These are phyloP conservation scores for Eumacrocentrus americanus DNA, from an alignment of 2,888 invertebrate genomes.

Conservation along the genomic window DNA sequence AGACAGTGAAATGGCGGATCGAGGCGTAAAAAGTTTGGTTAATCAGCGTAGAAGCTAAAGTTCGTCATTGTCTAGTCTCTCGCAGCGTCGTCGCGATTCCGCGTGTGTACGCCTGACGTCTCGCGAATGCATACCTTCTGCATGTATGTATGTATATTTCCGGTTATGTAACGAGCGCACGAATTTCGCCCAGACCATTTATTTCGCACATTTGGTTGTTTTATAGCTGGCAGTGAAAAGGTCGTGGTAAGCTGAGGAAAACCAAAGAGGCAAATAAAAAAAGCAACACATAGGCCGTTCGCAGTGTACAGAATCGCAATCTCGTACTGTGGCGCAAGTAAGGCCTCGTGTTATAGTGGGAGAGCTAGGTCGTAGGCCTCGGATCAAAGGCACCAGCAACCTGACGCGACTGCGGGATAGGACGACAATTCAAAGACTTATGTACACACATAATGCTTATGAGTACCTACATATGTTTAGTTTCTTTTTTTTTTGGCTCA, in stretches of 20 bases:
- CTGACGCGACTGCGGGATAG: slow-evolving; percentile 25
- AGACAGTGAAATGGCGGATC: slow-evolving; percentile 10
- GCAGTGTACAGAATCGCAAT: slow-evolving; percentile 3
- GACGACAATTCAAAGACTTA: no score
- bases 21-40: slow-evolving; percentile 2
- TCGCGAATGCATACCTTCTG: background rate
- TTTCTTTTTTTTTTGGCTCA: no score
- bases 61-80: no score
- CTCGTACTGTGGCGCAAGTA: slow-evolving; percentile 12
- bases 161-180: slow-evolving; percentile 15
- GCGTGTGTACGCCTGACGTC: background rate
- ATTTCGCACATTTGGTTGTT: background rate
- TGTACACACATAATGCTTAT: no score
- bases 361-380: slow-evolving; percentile 41
- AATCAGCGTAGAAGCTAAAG: no score
- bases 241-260: background rate
- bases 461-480: no score
- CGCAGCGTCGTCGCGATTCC: no score
- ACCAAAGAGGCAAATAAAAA: slow-evolving; percentile 9
- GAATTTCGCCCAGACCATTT: background rate
- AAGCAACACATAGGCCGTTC: slow-evolving; percentile 6
- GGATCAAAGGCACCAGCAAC: slow-evolving; percentile 37
- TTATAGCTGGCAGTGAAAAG: background rate
- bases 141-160: slow-evolving; percentile 8
- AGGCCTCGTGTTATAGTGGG: slow-evolving; percentile 24